A percentile compares a stretch with the other conserved stretches of the same genome.
Evolutionary conservation across 2,888 invertebrate genomes (phyloP).

Genomic region (Lithophane ornitopus): DNA sequence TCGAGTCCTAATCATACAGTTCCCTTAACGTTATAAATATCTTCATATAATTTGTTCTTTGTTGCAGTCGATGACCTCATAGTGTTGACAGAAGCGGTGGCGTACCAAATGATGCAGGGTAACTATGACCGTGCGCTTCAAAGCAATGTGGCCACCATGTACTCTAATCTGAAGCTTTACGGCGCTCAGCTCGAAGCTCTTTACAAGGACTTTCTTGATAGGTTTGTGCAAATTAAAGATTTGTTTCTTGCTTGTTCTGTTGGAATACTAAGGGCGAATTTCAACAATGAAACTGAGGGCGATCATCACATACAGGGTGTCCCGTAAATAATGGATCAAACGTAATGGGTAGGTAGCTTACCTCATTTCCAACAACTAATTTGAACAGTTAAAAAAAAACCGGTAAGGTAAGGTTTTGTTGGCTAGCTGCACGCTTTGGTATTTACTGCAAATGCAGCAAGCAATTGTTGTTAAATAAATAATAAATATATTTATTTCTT

Average conservation of each 20-base stretch:
- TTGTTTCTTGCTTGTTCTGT: background rate
- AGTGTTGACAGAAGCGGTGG: slow-evolving; percentile 95
- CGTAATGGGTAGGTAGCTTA: too few relatives aligned
- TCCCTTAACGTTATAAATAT: background rate
- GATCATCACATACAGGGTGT: too few relatives aligned
- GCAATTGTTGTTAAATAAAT: too few relatives aligned
- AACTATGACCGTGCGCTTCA: slow-evolving; percentile 93
- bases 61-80: slow-evolving; percentile 95
- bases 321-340: too few relatives aligned
- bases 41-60: slow-evolving; percentile 32
- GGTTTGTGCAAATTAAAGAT: slow-evolving; percentile 75
- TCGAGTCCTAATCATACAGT: background rate
- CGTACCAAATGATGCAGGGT: slow-evolving; percentile 94
- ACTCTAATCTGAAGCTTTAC: slow-evolving; percentile 95
- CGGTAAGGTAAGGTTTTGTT: too few relatives aligned
- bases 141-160: slow-evolving; percentile 94
- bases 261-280: background rate
- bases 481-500: too few relatives aligned
- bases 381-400: too few relatives aligned
- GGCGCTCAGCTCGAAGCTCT: slow-evolving; percentile 95
- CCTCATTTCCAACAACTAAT: too few relatives aligned
- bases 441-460: too few relatives aligned
- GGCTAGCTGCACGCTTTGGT: too few relatives aligned
- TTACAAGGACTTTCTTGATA: slow-evolving; percentile 96
- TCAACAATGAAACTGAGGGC: too few relatives aligned